Conservation (phyloP, 1,140 invertebrate genomes). For the Caenorhabditis remanei region DNA sequence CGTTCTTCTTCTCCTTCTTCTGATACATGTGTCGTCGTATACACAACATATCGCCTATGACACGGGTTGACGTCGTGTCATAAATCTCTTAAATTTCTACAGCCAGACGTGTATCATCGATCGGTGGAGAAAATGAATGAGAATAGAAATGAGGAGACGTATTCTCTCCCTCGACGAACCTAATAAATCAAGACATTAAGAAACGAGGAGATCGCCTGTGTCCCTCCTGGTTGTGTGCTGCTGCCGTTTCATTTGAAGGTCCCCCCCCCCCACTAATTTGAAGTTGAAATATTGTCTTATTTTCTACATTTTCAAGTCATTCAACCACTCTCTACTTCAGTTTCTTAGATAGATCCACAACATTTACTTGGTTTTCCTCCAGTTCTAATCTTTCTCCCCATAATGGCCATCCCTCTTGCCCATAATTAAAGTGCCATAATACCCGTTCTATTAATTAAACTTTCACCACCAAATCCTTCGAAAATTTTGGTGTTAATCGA, state of each 20-base stretch:
- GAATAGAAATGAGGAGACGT: background rate
- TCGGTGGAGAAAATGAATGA: background rate
- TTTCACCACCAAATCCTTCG: background rate
- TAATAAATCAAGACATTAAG: conserved; percentile 56
- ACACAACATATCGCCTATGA: conserved; percentile 31
- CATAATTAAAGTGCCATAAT: background rate
- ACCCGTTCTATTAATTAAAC: background rate
- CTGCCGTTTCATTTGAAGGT: background rate
- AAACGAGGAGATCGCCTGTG: background rate
- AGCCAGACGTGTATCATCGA: conserved; percentile 18
- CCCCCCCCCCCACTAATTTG: background rate
- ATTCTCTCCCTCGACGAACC: conserved; percentile 29
- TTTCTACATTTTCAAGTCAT: background rate
- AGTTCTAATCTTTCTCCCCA: too few relatives aligned
- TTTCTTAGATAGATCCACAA: background rate
- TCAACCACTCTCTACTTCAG: background rate
- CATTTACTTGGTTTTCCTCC: too few relatives aligned
- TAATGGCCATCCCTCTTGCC: background rate
- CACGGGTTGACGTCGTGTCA: conserved; percentile 33
- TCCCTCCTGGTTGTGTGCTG: background rate
- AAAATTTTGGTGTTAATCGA: conserved; percentile 9
- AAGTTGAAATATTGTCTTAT: conserved; percentile 40
- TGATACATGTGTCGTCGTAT: conserved; percentile 39
- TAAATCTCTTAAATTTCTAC: conserved; percentile 53
- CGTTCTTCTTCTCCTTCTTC: conserved; percentile 3